Conservation (phyloP, 2,888 invertebrate species). For the Macaria liturata region DNA sequence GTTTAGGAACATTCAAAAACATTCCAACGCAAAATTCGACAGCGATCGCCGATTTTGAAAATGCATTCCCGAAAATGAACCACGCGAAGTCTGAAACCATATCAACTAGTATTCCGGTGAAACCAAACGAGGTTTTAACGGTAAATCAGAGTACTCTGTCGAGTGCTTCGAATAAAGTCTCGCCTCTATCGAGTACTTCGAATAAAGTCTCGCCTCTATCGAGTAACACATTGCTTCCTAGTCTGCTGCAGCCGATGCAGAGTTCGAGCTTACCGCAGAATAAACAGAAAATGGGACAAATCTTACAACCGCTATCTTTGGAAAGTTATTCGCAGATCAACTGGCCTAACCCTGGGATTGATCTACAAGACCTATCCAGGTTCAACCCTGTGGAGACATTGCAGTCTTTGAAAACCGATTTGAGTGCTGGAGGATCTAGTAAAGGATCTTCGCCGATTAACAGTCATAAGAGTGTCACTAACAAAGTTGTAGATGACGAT, state of each 20-base stretch:
- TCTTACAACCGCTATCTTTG: slow-evolving; percentile 73
- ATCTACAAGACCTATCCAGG: slow-evolving; percentile 74
- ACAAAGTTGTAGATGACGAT: slow-evolving; percentile 74
- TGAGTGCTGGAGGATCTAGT: slow-evolving; percentile 55
- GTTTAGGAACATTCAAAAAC: slow-evolving; percentile 35
- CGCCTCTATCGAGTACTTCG: slow-evolving; percentile 30
- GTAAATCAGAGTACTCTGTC: slow-evolving; percentile 41
- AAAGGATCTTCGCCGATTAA: slow-evolving; percentile 66
- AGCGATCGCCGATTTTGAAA: slow-evolving; percentile 41
- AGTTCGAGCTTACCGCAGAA: slow-evolving; percentile 41
- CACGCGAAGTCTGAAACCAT: slow-evolving; percentile 53
- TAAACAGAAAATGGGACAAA: slow-evolving; percentile 67
- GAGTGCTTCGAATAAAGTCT: slow-evolving; percentile 36
- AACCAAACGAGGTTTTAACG: slow-evolving; percentile 45
- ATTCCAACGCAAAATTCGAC: slow-evolving; percentile 36
- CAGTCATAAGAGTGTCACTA: slow-evolving; percentile 46
- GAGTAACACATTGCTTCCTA: slow-evolving; percentile 34
- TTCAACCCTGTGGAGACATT: slow-evolving; percentile 78
- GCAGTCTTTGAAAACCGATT: slow-evolving; percentile 69
- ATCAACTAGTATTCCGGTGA: slow-evolving; percentile 46
- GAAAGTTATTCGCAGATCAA: slow-evolving; percentile 83
- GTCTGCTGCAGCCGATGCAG: slow-evolving; percentile 59
- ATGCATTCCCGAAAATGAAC: slow-evolving; percentile 44
- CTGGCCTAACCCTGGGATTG: slow-evolving; percentile 85
- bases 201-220: slow-evolving; percentile 35